Base-by-base conservation (phyloP, 2,888 invertebrate genomes). In the Callyntrura guangdongensis region DNA sequence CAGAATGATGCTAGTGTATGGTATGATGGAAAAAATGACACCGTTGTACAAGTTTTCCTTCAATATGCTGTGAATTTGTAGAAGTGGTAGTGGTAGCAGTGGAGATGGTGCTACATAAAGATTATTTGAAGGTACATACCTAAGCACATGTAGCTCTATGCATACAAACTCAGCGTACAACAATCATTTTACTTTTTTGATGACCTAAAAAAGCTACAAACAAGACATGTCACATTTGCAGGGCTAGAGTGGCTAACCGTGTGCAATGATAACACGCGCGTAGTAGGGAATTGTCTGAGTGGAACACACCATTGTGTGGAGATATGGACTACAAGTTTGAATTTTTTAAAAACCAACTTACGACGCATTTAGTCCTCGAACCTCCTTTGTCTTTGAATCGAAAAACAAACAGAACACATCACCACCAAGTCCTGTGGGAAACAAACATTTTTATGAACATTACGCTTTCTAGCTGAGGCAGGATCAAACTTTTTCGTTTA, bases 371-470 rank as follows among this genome's bases (percentile, higher is more conserved):
- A 95, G 82, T 17, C 94, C 95, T 22, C 94, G 93, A 3, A 95
- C 95, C 74, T 90, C 92, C 77, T 94, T 94, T 0, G 94, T 94
- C 20, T 92, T 92, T 1, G 94, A 94, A 89, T 95, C 94, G 93
- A 94, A 95, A 91, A 94, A 95, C 61, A 95, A 93, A 91, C 94
- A 94, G 93, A 95, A 95, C 6, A 94, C 95, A 92, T 95, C 95
- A 0, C 95, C 95, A 3, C 95, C 95, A 12, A 95, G 93, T 49
- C 94, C 94, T 93, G 56, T 17, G 67, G 67, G 84, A 85, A 72
- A 72, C 61, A 64, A 85, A 61, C 8, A 36, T 27, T 2, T 36
- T 36, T 27, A 56, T 56, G 25, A 14, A 12, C 25, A 27, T 17
- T 25, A 14, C 53, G 56, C n/a, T 11, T 53, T 72, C 25, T n/a